Evolutionary conservation across 2,113 vertebrate genomes (phyloP).

Genomic region (Aldabrachelys gigantea): DNA sequence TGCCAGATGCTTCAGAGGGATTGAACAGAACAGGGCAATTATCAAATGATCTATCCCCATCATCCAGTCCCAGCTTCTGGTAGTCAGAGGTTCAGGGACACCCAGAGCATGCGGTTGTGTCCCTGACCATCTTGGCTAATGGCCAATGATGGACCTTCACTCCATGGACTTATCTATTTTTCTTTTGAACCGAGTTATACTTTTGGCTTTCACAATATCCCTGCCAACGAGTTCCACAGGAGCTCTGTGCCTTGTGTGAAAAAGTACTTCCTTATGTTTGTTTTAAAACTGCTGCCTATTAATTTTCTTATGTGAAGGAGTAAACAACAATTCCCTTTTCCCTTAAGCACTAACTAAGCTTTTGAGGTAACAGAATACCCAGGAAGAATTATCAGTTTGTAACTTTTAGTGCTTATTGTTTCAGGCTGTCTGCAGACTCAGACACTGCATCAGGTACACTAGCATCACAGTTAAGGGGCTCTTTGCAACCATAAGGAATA

Average conservation of each 20-base stretch:
- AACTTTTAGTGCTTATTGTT: neutral
- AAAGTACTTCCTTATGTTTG: neutral
- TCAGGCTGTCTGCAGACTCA: neutral
- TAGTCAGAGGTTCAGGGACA: neutral
- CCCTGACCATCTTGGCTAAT: neutral
- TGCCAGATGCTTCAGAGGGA: neutral
- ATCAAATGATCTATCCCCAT: neutral
- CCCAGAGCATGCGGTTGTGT: neutral
- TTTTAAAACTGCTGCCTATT: neutral
- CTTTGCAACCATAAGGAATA: neutral
- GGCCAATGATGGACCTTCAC: neutral
- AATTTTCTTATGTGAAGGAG: neutral
- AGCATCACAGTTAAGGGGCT: neutral
- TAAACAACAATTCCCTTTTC: neutral
- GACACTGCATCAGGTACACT: neutral
- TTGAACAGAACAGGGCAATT: neutral
- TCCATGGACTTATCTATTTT: neutral
- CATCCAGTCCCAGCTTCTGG: neutral
- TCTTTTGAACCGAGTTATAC: neutral
- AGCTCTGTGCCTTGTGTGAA: neutral
- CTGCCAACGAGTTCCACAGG: neutral
- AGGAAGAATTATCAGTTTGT: neutral
- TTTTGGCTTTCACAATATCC: neutral
- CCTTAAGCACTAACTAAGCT: neutral
- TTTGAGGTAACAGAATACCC: neutral